Conservation (phyloP, 2,797 vertebrate genomes). For the Paguma larvata region DNA sequence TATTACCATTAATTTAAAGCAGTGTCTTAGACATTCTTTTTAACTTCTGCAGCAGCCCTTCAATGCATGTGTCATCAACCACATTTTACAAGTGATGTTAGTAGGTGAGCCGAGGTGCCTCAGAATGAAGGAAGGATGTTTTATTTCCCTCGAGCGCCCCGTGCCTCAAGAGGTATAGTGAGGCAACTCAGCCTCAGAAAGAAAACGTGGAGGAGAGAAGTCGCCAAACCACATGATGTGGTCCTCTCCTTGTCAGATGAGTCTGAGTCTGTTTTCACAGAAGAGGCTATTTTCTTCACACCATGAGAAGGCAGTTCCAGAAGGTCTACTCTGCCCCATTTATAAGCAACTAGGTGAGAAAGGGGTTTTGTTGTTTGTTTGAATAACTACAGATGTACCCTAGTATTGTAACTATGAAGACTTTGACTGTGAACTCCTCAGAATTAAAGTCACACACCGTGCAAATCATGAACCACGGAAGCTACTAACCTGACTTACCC, state of each 20-base stretch:
- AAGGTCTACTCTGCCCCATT: not conserved
- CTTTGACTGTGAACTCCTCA: not conserved
- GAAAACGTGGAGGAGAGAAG: not conserved
- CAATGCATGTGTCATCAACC: too few species aligned
- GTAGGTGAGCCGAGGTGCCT: too few species aligned
- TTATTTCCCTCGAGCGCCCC: not conserved
- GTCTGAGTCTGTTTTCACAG: not conserved
- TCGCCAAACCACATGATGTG: accelerated
- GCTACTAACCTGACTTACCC: not conserved
- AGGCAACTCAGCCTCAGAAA: not conserved
- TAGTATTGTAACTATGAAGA: not conserved
- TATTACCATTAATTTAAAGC: not conserved
- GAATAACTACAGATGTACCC: not conserved
- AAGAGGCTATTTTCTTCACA: not conserved
- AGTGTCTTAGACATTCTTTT: not conserved
- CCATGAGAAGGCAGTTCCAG: not conserved
- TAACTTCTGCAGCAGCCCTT: not conserved
- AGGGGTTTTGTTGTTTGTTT: not conserved
- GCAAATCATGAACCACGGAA: not conserved
- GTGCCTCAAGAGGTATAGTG: accelerated
- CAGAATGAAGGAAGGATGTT: not conserved
- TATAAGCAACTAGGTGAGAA: not conserved
- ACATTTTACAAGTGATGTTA: not conserved
- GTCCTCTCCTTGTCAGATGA: not conserved
- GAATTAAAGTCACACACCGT: not conserved